Conservation (phyloP, 1,140 invertebrate species). For the Bicyclus anynana region DNA sequence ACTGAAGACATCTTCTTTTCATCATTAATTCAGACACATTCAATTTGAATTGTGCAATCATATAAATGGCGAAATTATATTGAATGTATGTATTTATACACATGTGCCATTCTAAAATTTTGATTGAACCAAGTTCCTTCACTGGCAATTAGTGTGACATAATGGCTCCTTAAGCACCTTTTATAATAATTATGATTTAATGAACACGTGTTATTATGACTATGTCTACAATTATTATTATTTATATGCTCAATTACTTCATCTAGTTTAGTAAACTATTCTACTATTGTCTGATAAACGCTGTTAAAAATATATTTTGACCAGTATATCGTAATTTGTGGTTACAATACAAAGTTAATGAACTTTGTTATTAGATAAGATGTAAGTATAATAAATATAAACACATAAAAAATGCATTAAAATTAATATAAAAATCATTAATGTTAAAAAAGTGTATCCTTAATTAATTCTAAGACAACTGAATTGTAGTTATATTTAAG, state of each 20-base stretch:
- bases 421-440: neutral
- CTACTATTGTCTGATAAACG: neutral
- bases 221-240: neutral
- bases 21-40: no score
- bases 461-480: neutral
- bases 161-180: neutral
- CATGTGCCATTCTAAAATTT: no score
- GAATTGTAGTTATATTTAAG: neutral
- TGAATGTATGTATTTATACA: no score
- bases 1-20: no score
- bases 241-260: no score
- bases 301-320: neutral
- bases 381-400: neutral
- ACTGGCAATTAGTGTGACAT: neutral
- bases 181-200: neutral
- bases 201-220: neutral
- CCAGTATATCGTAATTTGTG: neutral
- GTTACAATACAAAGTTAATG: neutral
- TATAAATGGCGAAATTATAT: no score
- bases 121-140: no score
- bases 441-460: neutral
- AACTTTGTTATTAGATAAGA: no score
- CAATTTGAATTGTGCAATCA: no score
- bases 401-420: neutral
- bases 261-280: no score